These are phyloP conservation scores for Trichomycterus rosablanca DNA, from an alignment of 2,113 vertebrate species.

Conservation along the genomic window DNA sequence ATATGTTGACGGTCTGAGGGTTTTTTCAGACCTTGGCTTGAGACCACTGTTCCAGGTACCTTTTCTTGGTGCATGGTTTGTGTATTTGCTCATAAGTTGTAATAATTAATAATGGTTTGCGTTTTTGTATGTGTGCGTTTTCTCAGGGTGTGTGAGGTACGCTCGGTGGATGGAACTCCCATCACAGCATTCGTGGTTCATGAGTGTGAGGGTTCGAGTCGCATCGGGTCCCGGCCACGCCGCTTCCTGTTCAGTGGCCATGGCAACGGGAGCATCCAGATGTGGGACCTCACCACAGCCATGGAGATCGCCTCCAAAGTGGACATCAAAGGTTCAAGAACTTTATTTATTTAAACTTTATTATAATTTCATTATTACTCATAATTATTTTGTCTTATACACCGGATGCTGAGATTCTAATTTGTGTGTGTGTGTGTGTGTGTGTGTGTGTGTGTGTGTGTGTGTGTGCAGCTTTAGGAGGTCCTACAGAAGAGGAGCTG, in stretches of 20 bases:
- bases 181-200: constrained; percentile 85
- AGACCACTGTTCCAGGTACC: too few relatives aligned
- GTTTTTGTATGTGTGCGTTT: background rate
- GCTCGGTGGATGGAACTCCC: constrained; percentile 75
- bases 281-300: constrained; percentile 90
- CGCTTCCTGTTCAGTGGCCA: constrained; percentile 88
- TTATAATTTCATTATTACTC: too few relatives aligned
- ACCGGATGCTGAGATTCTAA: background rate
- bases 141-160: constrained; percentile 86
- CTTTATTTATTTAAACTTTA: background rate
- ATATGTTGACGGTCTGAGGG: too few relatives aligned
- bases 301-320: constrained; percentile 78
- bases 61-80: too few relatives aligned
- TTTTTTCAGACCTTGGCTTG: too few relatives aligned
- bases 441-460: constrained; percentile 3
- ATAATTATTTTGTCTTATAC: too few relatives aligned
- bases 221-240: constrained; percentile 77
- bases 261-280: constrained; percentile 84
- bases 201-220: constrained; percentile 85
- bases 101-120: too few relatives aligned
- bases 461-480: constrained; percentile 64
- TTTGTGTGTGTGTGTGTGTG: background rate
- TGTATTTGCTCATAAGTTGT: too few relatives aligned
- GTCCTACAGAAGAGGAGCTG: constrained; percentile 80
- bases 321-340: constrained; percentile 52